Percentiles rank a stretch among this genome's conserved stretches.
Evolutionary conservation across 2,888 invertebrate species (phyloP).

Genomic region (Bombyx huttoni): DNA sequence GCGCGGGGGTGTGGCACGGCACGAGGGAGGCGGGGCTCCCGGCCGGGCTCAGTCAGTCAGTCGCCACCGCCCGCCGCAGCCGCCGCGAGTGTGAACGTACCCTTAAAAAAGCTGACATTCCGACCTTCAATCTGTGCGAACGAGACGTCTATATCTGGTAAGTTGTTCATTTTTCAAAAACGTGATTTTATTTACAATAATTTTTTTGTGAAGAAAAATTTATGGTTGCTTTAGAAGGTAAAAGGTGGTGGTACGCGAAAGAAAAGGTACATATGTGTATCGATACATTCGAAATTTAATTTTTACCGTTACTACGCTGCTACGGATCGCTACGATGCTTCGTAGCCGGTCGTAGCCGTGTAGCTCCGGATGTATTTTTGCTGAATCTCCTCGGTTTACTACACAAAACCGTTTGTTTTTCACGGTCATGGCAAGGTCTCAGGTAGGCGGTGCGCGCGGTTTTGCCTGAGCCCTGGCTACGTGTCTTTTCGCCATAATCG

Average conservation of each 20-base stretch:
- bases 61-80: constrained; percentile 45
- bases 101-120: constrained; percentile 39
- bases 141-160: constrained; percentile 65
- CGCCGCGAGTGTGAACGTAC: constrained; percentile 48
- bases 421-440: constrained; percentile 61
- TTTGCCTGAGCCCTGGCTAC: constrained; percentile 12
- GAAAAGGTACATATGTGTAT: constrained; percentile 10
- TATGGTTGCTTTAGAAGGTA: too few relatives aligned
- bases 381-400: background rate
- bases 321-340: constrained; percentile 11
- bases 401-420: constrained; percentile 16
- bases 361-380: background rate
- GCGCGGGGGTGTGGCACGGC: constrained; percentile 31
- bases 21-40: constrained; percentile 43
- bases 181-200: constrained; percentile 10
- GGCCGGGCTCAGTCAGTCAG: constrained; percentile 63
- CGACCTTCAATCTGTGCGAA: constrained; percentile 67
- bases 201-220: background rate
- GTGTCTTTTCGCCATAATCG: constrained; percentile 42
- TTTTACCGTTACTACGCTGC: constrained; percentile 16
- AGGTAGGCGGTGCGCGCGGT: constrained; percentile 17
- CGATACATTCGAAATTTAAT: constrained; percentile 6
- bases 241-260: background rate
- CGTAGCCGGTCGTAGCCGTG: constrained; percentile 18
- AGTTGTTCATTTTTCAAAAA: constrained; percentile 25